Base-by-base conservation (phyloP, 2,797 vertebrate species). In the Novumbra hubbsi region DNA sequence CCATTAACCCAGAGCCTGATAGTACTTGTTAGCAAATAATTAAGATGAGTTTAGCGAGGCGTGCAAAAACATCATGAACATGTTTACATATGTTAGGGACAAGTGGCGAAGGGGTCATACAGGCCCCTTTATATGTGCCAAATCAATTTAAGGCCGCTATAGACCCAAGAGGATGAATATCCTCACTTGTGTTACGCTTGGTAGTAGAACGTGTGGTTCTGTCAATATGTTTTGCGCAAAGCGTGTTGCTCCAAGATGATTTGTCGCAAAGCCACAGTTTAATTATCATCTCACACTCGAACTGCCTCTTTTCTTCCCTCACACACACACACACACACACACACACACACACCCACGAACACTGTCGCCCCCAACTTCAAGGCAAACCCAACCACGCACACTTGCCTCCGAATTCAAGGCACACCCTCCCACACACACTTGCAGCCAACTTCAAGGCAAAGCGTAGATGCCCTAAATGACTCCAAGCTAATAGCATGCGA, bases 401-500 rank as follows among this genome's bases (percentile, higher is more conserved):
- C 49, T 75, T 71, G 75, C 73, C 76, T 71, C 72, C 24, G 82
- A 71, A 89, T 91, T 90, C 84, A 88, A 34, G 62, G 69, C 70
- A 70, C 73, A 68, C 50, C 15, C 69, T 70, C 76, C 68, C 82
- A 68, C 80, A 81, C 74, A 9, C 83, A 82, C 73, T 75, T 71
- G 75, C 73, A 75, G 71, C 72, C 24, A 83, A 71, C 90, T 91
- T 90, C 84, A 88, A 87, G 87, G 86, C 85, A 85, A 85, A 87
- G 41, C 11, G 9, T 86, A 82, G 90, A 86, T 80, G 85, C 75
- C 71, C 83, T 83, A 92, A 93, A 92, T 90, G 87, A 88, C 89
- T 92, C 88, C 86, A 86, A 85, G 90, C 89, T 89, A 91, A 90
- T 86, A 87, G 85, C 21, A 45, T 91, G 90, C 91, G 91, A 92